Evolutionary conservation across 2,797 vertebrate species (phyloP).

Genomic region (Gadopsis bispinosus): DNA sequence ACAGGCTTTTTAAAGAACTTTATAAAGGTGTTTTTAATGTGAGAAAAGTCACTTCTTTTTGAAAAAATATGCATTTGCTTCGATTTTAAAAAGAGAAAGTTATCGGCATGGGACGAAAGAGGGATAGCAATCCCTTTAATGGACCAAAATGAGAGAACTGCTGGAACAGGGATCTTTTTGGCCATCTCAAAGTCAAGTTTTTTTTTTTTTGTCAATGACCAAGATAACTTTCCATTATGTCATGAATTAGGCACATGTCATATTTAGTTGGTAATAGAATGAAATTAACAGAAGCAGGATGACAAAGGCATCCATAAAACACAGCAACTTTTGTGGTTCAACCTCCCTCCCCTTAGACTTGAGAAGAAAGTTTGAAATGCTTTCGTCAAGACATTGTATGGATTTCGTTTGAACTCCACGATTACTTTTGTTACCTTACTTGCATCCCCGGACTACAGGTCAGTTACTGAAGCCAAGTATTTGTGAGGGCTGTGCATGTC

Average conservation of each 20-base stretch:
- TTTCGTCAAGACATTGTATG: conserved; percentile 81
- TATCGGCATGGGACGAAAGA: conserved; percentile 82
- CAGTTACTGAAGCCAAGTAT: conserved; percentile 84
- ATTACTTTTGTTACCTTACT: conserved; percentile 82
- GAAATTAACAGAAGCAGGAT: conserved; percentile 50
- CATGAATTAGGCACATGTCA: conserved; percentile 54
- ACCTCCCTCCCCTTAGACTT: conserved; percentile 74
- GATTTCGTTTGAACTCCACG: conserved; percentile 81
- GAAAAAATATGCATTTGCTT: conserved; percentile 84
- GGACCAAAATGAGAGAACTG: conserved; percentile 80
- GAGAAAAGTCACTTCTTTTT: conserved; percentile 80
- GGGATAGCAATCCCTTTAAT: conserved; percentile 84
- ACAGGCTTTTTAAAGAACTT: conserved; percentile 6
- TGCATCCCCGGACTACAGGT: conserved; percentile 86
- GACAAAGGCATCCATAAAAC: conserved; percentile 53
- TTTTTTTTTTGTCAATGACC: conserved; percentile 68
- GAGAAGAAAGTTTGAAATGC: conserved; percentile 84
- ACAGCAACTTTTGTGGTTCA: conserved; percentile 65
- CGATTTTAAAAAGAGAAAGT: conserved; percentile 54
- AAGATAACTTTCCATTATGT: conserved; percentile 66
- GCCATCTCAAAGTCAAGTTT: conserved; percentile 78
- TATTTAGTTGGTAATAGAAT: conserved; percentile 58
- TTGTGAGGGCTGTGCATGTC: conserved; percentile 83
- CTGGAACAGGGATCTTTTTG: conserved; percentile 79
- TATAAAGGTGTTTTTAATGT: conserved; percentile 32